Evolutionary conservation across 2,888 invertebrate genomes (phyloP).

Genomic region (Cancer borealis): DNA sequence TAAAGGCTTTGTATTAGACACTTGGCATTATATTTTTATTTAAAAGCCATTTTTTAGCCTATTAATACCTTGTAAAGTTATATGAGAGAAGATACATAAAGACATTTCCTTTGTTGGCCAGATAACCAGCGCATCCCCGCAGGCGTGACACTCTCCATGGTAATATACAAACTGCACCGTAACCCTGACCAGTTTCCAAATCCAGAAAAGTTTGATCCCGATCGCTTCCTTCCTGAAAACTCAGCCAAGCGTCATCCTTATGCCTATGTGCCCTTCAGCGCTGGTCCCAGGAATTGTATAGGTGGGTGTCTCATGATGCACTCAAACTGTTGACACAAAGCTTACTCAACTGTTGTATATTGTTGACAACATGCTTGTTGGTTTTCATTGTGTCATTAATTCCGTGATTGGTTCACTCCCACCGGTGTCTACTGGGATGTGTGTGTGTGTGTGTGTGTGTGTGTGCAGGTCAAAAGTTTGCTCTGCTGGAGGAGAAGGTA

Average conservation of each 20-base stretch:
- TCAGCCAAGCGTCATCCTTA: conserved; percentile 79
- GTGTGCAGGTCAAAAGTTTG: conserved; percentile 70
- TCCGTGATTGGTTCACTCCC: background rate
- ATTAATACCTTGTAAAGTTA: background rate
- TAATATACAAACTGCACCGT: conserved; percentile 81
- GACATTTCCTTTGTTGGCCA: background rate
- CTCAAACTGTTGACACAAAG: background rate
- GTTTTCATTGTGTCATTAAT: background rate
- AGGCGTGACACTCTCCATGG: conserved; percentile 80
- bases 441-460: background rate
- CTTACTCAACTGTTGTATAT: background rate
- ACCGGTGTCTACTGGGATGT: no score
- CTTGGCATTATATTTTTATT: no score
- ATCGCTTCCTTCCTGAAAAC: conserved; percentile 82
- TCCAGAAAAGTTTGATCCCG: conserved; percentile 82
- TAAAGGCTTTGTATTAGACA: no score
- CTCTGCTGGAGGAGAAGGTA: conserved; percentile 71
- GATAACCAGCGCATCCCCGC: conserved; percentile 79
- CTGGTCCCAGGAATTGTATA: conserved; percentile 78
- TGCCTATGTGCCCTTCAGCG: conserved; percentile 78
- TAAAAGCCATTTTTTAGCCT: background rate
- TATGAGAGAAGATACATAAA: background rate
- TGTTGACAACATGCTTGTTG: background rate
- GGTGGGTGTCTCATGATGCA: conserved; percentile 59
- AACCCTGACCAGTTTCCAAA: conserved; percentile 81